phyloP scores from a whole-genome alignment of 2,888 invertebrate species.

The Habrosyne pyritoides region DNA sequence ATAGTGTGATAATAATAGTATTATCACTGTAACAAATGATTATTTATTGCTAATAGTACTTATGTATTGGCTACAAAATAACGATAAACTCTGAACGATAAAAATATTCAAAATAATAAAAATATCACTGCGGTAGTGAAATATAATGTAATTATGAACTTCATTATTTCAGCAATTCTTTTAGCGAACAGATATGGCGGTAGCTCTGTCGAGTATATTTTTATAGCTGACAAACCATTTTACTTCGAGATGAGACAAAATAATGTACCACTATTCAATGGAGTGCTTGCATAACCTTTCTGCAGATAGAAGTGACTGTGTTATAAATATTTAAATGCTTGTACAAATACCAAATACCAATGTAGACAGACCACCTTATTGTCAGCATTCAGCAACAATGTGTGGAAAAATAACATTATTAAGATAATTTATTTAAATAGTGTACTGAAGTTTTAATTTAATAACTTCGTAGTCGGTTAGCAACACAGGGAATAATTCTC shows the following conservation, averaged over 20 bases:
- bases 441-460: background rate
- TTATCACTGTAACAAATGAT: too few relatives aligned
- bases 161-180: background rate
- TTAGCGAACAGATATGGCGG: background rate
- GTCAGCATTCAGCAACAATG: background rate
- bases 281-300: background rate
- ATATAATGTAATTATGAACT: background rate
- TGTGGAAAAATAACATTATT: background rate
- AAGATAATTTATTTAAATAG: too few relatives aligned
- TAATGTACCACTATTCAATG: slow-evolving; percentile 7
- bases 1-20: too few relatives aligned
- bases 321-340: background rate
- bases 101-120: too few relatives aligned
- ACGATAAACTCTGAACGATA: too few relatives aligned
- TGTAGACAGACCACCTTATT: background rate
- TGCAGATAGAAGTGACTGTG: background rate
- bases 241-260: slow-evolving; percentile 13
- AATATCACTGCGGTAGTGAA: too few relatives aligned
- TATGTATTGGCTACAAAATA: too few relatives aligned
- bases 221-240: slow-evolving; percentile 10
- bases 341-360: background rate
- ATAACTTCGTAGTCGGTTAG: background rate
- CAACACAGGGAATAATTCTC: background rate
- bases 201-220: background rate
- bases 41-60: too few relatives aligned